phyloP scores from a whole-genome alignment of 2,797 vertebrate genomes.

The Pipistrellus pipistrellus region DNA sequence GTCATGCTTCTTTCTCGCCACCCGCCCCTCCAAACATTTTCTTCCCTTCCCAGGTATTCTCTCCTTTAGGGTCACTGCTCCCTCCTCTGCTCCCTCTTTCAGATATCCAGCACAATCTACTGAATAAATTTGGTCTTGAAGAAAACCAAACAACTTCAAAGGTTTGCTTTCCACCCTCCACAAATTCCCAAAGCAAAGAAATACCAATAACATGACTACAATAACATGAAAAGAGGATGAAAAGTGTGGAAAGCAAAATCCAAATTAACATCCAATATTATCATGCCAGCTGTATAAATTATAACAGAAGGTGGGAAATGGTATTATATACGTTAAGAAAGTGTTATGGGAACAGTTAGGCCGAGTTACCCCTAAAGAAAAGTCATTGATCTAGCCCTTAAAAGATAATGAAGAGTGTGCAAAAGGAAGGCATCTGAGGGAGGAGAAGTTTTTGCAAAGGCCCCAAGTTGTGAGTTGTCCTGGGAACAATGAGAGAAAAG shows the following conservation, averaged over 20 bases:
- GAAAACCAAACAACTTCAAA: background rate
- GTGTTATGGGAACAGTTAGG: background rate
- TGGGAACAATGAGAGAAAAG: background rate
- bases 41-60: background rate
- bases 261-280: background rate
- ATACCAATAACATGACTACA: background rate
- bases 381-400: background rate
- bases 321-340: background rate
- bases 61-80: background rate
- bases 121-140: background rate
- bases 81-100: background rate
- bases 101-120: background rate
- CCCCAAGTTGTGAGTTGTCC: background rate
- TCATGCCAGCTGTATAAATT: background rate
- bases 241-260: conserved; percentile 9
- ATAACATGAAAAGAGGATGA: background rate
- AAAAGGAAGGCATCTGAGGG: background rate
- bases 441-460: background rate
- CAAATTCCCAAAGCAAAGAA: conserved; percentile 21
- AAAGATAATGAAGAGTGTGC: background rate
- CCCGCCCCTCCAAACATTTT: no score
- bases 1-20: background rate
- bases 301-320: background rate
- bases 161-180: background rate
- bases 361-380: background rate